Conservation (phyloP, 2,888 invertebrate species). For the Ypsolopha sequella region DNA sequence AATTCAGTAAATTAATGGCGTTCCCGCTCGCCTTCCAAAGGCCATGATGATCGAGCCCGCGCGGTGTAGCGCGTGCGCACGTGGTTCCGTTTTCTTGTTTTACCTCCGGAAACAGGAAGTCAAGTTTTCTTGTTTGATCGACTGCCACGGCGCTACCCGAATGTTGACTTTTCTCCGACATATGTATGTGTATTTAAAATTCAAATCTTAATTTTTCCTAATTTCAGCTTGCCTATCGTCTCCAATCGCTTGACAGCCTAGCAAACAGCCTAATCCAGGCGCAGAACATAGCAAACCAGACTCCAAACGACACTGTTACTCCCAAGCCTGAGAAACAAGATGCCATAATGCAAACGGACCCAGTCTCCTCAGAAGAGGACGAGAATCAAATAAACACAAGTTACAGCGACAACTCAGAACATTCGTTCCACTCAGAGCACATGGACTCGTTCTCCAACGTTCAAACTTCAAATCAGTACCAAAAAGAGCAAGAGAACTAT, state of each 20-base stretch:
- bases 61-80: no score
- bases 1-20: no score
- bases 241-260: slow-evolving; percentile 33
- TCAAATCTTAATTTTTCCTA: not conserved
- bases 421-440: slow-evolving; percentile 16
- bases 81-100: no score
- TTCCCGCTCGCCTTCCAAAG: no score
- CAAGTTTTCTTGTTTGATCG: no score
- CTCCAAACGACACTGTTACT: slow-evolving; percentile 2
- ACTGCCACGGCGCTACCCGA: no score
- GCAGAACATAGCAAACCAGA: not conserved
- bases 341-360: slow-evolving; percentile 62
- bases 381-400: slow-evolving; percentile 26
- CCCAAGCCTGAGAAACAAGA: slow-evolving; percentile 52
- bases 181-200: not conserved
- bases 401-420: slow-evolving; percentile 14
- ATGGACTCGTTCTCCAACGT: not conserved
- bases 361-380: slow-evolving; percentile 44
- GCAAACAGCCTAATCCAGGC: slow-evolving; percentile 19
- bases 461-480: not conserved
- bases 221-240: slow-evolving; percentile 43
- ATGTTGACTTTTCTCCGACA: no score
- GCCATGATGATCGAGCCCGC: no score
- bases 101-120: no score
- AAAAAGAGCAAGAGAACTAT: slow-evolving; percentile 3